Evolutionary conservation across 2,797 vertebrate genomes (phyloP).

Genomic region (Sebastes trivittatus): DNA sequence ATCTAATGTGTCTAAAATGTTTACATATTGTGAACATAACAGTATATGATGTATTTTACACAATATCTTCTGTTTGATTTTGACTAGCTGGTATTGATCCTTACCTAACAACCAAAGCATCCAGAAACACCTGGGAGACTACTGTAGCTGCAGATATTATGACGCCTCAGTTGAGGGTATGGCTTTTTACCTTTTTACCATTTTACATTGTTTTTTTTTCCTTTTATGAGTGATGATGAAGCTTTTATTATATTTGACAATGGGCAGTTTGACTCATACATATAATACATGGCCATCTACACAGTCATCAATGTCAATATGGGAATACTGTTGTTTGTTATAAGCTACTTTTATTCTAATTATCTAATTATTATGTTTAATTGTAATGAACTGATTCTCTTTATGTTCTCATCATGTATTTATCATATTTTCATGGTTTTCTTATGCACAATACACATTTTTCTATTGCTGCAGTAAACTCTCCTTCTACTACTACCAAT

Average conservation of each 20-base stretch:
- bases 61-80: background rate
- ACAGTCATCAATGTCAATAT: background rate
- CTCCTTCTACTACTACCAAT: background rate
- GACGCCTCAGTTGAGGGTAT: constrained; percentile 80
- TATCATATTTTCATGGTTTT: background rate
- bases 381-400: background rate
- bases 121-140: constrained; percentile 87
- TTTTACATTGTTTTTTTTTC: background rate
- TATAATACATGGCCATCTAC: background rate
- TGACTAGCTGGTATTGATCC: constrained; percentile 66
- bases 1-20: background rate
- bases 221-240: background rate
- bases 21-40: background rate
- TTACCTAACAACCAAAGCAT: constrained; percentile 74
- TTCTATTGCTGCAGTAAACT: background rate
- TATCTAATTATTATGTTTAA: background rate
- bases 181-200: background rate
- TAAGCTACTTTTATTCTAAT: background rate
- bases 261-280: background rate
- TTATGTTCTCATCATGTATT: background rate
- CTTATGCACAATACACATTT: background rate
- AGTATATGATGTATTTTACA: background rate
- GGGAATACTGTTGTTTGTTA: background rate
- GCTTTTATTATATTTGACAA: background rate
- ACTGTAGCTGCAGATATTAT: constrained; percentile 71